Evolutionary conservation across 2,888 invertebrate genomes (phyloP).

Genomic region (Athetis lepigone): DNA sequence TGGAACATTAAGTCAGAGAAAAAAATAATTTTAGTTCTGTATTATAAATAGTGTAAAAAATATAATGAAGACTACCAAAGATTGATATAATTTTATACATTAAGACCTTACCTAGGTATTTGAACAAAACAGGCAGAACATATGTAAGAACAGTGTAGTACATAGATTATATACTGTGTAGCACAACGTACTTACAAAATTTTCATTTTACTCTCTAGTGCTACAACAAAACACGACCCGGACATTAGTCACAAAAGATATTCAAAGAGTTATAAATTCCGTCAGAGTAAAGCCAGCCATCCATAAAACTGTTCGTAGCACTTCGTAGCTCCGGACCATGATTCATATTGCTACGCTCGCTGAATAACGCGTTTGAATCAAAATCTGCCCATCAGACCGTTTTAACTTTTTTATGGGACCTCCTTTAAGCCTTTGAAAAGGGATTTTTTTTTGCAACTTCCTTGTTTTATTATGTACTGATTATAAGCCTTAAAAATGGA

Average conservation of each 20-base stretch:
- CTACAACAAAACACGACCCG: conserved; percentile 23
- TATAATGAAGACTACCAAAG: no score
- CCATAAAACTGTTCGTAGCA: conserved; percentile 53
- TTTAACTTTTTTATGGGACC: conserved; percentile 59
- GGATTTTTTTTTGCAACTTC: conserved; percentile 24
- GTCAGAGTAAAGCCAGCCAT: conserved; percentile 34
- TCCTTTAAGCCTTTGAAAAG: conserved; percentile 46
- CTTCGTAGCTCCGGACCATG: conserved; percentile 63
- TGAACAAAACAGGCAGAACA: no score
- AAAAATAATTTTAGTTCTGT: no score
- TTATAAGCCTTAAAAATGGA: no score
- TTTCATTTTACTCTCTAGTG: conserved; percentile 6
- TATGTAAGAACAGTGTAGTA: no score
- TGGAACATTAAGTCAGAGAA: no score
- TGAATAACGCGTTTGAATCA: conserved; percentile 74
- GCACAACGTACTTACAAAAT: conserved; percentile 7
- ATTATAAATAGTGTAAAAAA: no score
- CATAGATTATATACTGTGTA: no score
- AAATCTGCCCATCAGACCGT: conserved; percentile 71
- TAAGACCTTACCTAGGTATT: no score
- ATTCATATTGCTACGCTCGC: conserved; percentile 75
- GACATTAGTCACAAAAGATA: conserved; percentile 39
- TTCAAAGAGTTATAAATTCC: conserved; percentile 31
- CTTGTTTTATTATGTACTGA: neutral
- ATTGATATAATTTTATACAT: no score